Base-by-base conservation (phyloP, 2,113 vertebrate genomes). In the Tinamus guttatus region DNA sequence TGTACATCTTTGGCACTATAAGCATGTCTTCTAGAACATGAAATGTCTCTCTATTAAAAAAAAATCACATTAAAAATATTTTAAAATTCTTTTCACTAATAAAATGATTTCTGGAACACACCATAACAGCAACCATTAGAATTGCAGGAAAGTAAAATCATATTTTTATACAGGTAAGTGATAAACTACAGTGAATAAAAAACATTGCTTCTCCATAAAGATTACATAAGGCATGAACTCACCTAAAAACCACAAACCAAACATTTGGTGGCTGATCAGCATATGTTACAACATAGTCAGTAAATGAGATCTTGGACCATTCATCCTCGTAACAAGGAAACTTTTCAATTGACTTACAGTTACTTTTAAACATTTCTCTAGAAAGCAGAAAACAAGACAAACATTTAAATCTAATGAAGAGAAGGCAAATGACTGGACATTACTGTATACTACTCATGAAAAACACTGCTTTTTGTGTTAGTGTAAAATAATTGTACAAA, bases 201-300 rank as follows among this genome's bases (percentile, higher is more conserved):
- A 36, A 49, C 32, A 71, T 17, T 60, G 7, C 4, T 49, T 81
- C 32, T n/a, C 38, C 5, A 3, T 19, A 77, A 19, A 7, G 51
- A 8, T 25, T 75, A 59, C 8, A 80, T 1, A 81, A 34, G 45
- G 32, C 51, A 34, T 41, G n/a, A 86, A 80, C 87, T 97, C 82
- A 99, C 99, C 99, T 99, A 89, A 99, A 99, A 70, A 99, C 81
- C 87, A 99, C 95, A 92, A 98, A 97, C 99, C 99, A 99, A 43
- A 90, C 94, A 92, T 97, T 98, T 71, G 97, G 89, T 82, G 96
- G 91, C 36, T 98, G 97, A 49, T 98, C 98, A 67, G 83, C 71
- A 59, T 99, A 97, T 1, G 95, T 96, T 38, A 99, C 98, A 3
- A 92, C 80, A 90, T 99, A 99, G 92, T 99, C 99, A 34, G 88